A percentile compares a stretch with the other conserved stretches of the same genome.
Evolutionary conservation across 2,113 vertebrate species (phyloP).

Genomic region (Picathartes gymnocephalus): DNA sequence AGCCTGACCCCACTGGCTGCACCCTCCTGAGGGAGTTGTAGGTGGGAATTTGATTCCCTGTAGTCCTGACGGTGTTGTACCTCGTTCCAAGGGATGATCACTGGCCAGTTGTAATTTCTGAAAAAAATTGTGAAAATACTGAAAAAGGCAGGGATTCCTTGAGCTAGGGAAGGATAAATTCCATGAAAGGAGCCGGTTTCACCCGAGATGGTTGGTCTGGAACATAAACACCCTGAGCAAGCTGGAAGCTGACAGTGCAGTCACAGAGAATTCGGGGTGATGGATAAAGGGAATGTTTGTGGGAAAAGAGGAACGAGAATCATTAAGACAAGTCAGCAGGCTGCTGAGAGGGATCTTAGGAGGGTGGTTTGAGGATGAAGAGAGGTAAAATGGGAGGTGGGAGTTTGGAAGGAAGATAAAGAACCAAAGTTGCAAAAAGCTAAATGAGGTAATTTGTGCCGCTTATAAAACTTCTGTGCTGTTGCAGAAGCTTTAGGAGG

Average conservation of each 20-base stretch:
- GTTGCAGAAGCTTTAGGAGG: not conserved
- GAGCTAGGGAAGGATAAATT: not conserved
- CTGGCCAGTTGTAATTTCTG: not conserved
- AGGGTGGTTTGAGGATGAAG: not conserved
- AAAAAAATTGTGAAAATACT: too few species aligned
- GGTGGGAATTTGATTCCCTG: not conserved
- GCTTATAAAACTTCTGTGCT: not conserved
- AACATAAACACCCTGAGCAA: accelerated
- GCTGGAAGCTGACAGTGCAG: accelerated
- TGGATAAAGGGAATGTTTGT: not conserved
- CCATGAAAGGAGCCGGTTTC: not conserved
- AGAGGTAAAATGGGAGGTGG: not conserved
- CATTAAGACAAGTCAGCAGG: not conserved
- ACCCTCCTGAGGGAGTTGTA: not conserved
- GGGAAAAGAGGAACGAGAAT: not conserved
- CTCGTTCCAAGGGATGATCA: not conserved
- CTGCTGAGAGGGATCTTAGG: not conserved
- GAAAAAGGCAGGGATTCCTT: not conserved
- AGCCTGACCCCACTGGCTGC: not conserved
- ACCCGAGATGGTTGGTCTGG: not conserved
- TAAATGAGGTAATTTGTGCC: not conserved
- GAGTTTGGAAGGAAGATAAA: not conserved
- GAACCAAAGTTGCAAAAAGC: not conserved
- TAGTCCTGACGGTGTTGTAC: not conserved
- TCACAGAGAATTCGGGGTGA: not conserved